A percentile compares a stretch with the other conserved stretches of the same genome.
phyloP scores from a whole-genome alignment of 2,113 vertebrate species.

The Ophiodon elongatus region DNA sequence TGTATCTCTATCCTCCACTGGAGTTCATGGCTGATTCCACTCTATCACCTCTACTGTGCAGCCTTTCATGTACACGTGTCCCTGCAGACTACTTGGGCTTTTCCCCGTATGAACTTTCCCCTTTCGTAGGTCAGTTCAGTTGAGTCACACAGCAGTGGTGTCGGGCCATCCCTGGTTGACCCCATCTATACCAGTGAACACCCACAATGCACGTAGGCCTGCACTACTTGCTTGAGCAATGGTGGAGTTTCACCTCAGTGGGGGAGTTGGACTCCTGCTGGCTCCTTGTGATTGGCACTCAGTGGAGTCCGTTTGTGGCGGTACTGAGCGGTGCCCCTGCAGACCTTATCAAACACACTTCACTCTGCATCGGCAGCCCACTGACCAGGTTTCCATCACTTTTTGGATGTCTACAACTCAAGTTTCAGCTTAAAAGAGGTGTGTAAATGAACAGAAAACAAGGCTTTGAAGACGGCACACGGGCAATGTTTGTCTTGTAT shows the following conservation, averaged over 20 bases:
- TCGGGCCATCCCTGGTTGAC: not conserved
- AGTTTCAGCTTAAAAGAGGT: not conserved
- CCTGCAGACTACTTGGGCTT: not conserved
- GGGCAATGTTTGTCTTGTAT: not conserved
- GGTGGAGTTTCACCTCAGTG: slow-evolving; percentile 13
- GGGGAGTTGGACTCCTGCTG: slow-evolving; percentile 14
- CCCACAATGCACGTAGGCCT: slow-evolving; percentile 8
- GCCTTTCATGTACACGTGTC: not conserved
- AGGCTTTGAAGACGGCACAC: not conserved
- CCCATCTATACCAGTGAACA: not conserved
- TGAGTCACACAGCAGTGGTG: slow-evolving; percentile 4
- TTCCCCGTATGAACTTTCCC: not conserved
- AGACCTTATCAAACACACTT: slow-evolving; percentile 44
- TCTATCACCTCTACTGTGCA: not conserved
- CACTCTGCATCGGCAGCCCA: slow-evolving; percentile 15
- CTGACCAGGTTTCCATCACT: slow-evolving; percentile 37
- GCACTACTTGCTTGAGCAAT: slow-evolving; percentile 38
- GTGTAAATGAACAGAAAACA: slow-evolving; percentile 19
- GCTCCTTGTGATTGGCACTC: slow-evolving; percentile 53
- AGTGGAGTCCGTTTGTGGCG: slow-evolving; percentile 12
- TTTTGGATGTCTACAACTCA: not conserved
- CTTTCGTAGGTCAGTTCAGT: not conserved
- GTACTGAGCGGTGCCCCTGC: slow-evolving; percentile 22
- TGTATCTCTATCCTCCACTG: too few relatives aligned
- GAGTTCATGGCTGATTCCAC: not conserved